Conservation (phyloP, 2,888 invertebrate species). For the Cheilosia scutellata region DNA sequence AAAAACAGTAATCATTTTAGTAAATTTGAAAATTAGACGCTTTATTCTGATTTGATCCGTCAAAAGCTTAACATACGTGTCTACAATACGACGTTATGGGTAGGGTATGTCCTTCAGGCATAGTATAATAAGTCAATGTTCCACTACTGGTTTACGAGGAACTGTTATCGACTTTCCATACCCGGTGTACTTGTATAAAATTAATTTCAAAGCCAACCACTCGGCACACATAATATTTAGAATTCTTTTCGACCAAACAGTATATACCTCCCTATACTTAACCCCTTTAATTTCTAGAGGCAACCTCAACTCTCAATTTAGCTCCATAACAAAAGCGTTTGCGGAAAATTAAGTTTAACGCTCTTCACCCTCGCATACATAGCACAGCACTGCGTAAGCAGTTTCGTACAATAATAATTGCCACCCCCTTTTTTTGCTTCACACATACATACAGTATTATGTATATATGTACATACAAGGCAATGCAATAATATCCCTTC, state of each 20-base stretch:
- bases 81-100: no score
- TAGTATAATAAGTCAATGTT: background rate
- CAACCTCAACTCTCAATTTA: conserved; percentile 6
- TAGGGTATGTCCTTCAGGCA: no score
- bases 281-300: conserved; percentile 14
- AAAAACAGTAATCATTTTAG: no score
- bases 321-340: conserved; percentile 47
- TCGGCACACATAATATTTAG: background rate
- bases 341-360: conserved; percentile 56
- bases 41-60: no score
- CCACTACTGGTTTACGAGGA: background rate
- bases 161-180: background rate
- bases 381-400: conserved; percentile 13
- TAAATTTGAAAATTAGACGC: no score
- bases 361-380: conserved; percentile 14
- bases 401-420: conserved; percentile 60
- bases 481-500: conserved; percentile 46
- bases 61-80: no score
- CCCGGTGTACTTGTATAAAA: background rate
- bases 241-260: background rate
- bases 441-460: background rate
- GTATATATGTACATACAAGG: conserved; percentile 4
- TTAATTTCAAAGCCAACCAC: conserved; percentile 24
- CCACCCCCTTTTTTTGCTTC: conserved; percentile 18
- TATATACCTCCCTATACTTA: background rate